These are phyloP conservation scores for Volucella inflata DNA, from an alignment of 2,888 invertebrate species.

Conservation along the genomic window DNA sequence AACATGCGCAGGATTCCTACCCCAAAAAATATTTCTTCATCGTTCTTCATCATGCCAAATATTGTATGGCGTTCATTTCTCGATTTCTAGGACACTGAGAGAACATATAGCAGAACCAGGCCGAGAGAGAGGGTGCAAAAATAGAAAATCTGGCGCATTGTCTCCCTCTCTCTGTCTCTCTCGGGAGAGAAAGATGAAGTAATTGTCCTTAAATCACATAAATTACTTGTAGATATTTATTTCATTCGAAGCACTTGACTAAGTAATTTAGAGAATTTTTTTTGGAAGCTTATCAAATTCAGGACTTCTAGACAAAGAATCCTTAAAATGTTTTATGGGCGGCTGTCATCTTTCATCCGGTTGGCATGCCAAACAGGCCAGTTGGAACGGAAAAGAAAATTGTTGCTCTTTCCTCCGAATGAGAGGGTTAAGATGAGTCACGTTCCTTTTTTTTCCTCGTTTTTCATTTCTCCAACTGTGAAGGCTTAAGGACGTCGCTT, in stretches of 20 bases:
- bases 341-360: constrained; percentile 18
- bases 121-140: background rate
- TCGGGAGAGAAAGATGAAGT: constrained; percentile 4
- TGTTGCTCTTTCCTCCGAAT: constrained; percentile 61
- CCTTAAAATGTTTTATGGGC: constrained; percentile 10
- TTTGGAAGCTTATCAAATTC: constrained; percentile 15
- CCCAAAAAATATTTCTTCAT: background rate
- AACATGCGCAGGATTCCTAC: constrained; percentile 48
- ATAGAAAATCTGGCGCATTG: constrained; percentile 53
- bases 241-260: constrained; percentile 21
- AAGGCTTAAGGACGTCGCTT: constrained; percentile 9
- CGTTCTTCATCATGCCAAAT: constrained; percentile 7
- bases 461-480: constrained; percentile 1
- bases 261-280: constrained; percentile 38
- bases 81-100: constrained; percentile 39
- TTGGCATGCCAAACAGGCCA: constrained; percentile 33
- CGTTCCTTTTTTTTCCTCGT: constrained; percentile 23
- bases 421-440: constrained; percentile 50
- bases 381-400: constrained; percentile 42
- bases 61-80: background rate
- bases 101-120: constrained; percentile 9
- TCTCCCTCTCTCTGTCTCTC: background rate
- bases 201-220: constrained; percentile 19
- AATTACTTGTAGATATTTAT: constrained; percentile 40
- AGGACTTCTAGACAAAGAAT: constrained; percentile 25